Base-by-base conservation (phyloP, 2,888 invertebrate species). In the Meiosimyza decipiens region DNA sequence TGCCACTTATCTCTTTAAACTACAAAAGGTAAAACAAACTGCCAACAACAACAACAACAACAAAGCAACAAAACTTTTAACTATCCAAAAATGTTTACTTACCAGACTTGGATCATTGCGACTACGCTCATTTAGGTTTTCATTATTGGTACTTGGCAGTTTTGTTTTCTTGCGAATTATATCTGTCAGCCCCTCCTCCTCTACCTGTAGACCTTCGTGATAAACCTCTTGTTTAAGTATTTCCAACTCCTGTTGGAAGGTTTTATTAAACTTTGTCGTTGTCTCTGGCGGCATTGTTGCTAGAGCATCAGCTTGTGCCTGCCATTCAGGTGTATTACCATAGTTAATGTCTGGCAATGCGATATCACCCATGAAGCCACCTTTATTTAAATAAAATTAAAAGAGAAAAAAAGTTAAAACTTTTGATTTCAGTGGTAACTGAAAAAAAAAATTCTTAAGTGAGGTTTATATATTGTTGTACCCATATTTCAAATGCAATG, bases 301-400 rank as follows among this genome's bases (percentile, higher is more conserved):
- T 11, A 76, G 69, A 0, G 72, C 74, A 81, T 82, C 80, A 62
- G 79, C 73, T 79, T 74, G 77, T 18, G 72, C 74, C 13, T 74
- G 74, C 64, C 73, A 75, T 40, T 71, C 77, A 9, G 75, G 66
- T 40, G 80, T 80, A 72, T 80, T 88, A 71, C 66, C 74, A 63
- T 76, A 76, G 72, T 87, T 76, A 40, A 78, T 71, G 79, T 92
- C 91, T 51, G 95, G 92, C 77, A 95, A 88, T 0, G 95, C 95
- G 75, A 95, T 95, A 86, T 96, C 95, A 0, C 95, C 95, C 89
- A 93, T 89, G 83, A 95, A 95, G 71, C 91, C 92, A 80, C 90
- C 95, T 95, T 89, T 28, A 90, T 91, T 40, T 40, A 9, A 40
- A 40, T 40, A 40, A 40, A 40, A 40, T 7, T 40, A 40, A 40